Percentiles rank a stretch among this genome's conserved stretches.
Conservation (phyloP, 2,113 vertebrate genomes). For the Ploceus nigricollis region DNA sequence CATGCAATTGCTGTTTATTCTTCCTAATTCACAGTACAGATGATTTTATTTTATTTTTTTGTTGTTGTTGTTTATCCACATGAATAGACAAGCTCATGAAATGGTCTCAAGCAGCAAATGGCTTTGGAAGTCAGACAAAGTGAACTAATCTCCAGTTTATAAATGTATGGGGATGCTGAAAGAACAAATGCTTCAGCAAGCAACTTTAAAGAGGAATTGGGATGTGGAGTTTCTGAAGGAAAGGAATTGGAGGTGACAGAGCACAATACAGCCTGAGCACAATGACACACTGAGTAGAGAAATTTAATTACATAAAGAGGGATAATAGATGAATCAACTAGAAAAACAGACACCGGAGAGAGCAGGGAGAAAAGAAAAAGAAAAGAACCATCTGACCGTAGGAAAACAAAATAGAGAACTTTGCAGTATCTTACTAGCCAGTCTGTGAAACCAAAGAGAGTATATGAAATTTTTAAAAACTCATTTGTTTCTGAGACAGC, state of each 20-base stretch:
- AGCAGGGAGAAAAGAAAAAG: constrained; percentile 23
- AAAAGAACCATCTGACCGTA: constrained; percentile 8
- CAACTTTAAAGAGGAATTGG: constrained; percentile 51
- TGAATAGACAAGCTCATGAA: constrained; percentile 60
- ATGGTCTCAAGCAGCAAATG: constrained; percentile 63
- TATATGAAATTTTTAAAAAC: background rate
- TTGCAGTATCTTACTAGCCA: background rate
- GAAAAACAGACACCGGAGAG: constrained; percentile 57
- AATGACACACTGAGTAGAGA: constrained; percentile 49
- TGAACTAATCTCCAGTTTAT: constrained; percentile 68
- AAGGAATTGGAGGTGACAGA: constrained; percentile 34
- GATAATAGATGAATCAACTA: constrained; percentile 58
- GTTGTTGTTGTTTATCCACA: constrained; percentile 57
- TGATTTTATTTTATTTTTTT: background rate
- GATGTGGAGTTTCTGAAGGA: constrained; percentile 24
- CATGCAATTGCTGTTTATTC: constrained; percentile 20
- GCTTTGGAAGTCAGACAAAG: constrained; percentile 64
- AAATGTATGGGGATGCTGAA: constrained; percentile 41
- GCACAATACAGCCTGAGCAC: constrained; percentile 22
- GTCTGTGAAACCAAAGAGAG: background rate
- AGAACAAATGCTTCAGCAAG: constrained; percentile 57
- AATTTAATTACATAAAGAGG: constrained; percentile 47
- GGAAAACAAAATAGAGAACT: constrained; percentile 26
- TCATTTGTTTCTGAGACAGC: constrained; percentile 14
- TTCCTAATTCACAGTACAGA: constrained; percentile 43